phyloP scores from a whole-genome alignment of 2,888 invertebrate genomes.

The Cabera pusaria region DNA sequence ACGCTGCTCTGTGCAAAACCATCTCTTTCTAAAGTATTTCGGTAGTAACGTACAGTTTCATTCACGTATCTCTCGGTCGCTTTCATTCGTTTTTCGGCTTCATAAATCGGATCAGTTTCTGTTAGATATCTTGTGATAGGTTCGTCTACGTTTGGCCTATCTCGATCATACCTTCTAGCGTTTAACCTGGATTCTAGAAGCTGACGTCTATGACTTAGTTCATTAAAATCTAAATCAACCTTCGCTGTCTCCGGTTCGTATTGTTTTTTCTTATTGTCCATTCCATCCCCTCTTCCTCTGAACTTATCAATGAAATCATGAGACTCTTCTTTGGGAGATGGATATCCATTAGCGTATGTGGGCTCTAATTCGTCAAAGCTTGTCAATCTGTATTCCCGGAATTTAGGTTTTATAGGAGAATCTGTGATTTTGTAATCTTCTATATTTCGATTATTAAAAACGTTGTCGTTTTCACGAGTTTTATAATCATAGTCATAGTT shows the following conservation, averaged over 20 bases:
- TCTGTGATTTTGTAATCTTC: slow-evolving; percentile 77
- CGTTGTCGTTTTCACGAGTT: slow-evolving; percentile 71
- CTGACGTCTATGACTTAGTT: slow-evolving; percentile 88
- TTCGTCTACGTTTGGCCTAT: slow-evolving; percentile 59
- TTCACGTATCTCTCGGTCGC: slow-evolving; percentile 82
- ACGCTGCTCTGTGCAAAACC: slow-evolving; percentile 79
- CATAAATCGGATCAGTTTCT: slow-evolving; percentile 76
- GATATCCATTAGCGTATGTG: slow-evolving; percentile 73
- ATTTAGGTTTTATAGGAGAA: slow-evolving; percentile 85
- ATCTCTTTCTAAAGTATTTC: slow-evolving; percentile 81
- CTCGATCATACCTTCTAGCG: slow-evolving; percentile 79
- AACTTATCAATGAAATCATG: slow-evolving; percentile 64
- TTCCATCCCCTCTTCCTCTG: slow-evolving; percentile 86
- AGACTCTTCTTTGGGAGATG: slow-evolving; percentile 51
- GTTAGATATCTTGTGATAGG: slow-evolving; percentile 66
- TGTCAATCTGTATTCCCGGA: slow-evolving; percentile 82
- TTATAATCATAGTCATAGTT: slow-evolving; percentile 74
- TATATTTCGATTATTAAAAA: slow-evolving; percentile 57
- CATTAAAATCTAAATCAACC: slow-evolving; percentile 76
- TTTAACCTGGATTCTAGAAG: slow-evolving; percentile 90
- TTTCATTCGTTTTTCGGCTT: slow-evolving; percentile 73
- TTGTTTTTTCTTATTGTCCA: slow-evolving; percentile 84
- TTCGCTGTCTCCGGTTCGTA: slow-evolving; percentile 65
- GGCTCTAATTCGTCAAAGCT: slow-evolving; percentile 78
- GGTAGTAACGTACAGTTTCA: slow-evolving; percentile 82